Percentiles rank a stretch among this genome's conserved stretches.
Evolutionary conservation across 2,888 invertebrate species (phyloP).

Genomic region (Cheilosia vulpina): DNA sequence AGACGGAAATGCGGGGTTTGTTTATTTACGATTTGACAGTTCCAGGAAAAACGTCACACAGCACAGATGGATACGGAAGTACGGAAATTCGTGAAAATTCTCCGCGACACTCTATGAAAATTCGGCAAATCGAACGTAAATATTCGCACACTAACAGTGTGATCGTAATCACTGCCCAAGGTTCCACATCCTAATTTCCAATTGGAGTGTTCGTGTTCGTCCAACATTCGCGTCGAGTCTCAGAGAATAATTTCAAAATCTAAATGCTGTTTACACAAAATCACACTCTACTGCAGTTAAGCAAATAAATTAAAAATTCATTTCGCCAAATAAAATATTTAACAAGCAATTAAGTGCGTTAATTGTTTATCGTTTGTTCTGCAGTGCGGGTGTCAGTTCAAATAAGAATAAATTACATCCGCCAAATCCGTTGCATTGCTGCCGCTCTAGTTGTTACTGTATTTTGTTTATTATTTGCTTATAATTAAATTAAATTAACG

Average conservation of each 20-base stretch:
- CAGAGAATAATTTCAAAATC: slow-evolving; percentile 35
- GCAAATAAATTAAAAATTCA: slow-evolving; percentile 24
- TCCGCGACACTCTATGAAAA: slow-evolving; percentile 66
- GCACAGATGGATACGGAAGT: slow-evolving; percentile 79
- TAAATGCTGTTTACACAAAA: slow-evolving; percentile 16
- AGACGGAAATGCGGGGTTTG: slow-evolving; percentile 77
- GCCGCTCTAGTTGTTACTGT: slow-evolving; percentile 20
- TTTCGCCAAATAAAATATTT: slow-evolving; percentile 62
- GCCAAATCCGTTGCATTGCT: slow-evolving; percentile 14
- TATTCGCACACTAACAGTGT: slow-evolving; percentile 7
- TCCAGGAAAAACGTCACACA: slow-evolving; percentile 82
- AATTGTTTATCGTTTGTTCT: slow-evolving; percentile 56
- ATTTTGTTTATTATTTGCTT: slow-evolving; percentile 67
- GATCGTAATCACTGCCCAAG: slow-evolving; percentile 11
- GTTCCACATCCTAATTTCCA: slow-evolving; percentile 3
- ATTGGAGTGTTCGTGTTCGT: not conserved
- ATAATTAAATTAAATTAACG: slow-evolving; percentile 74
- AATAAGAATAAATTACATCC: slow-evolving; percentile 44
- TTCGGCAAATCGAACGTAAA: slow-evolving; percentile 49
- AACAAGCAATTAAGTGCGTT: slow-evolving; percentile 69
- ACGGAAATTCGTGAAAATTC: slow-evolving; percentile 71
- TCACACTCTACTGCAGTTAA: not conserved
- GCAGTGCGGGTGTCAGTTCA: slow-evolving; percentile 13
- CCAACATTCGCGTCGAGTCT: not conserved
- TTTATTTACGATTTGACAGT: slow-evolving; percentile 81